These are phyloP conservation scores for Diachrysia chrysitis DNA, from an alignment of 2,888 invertebrate species.

Conservation along the genomic window DNA sequence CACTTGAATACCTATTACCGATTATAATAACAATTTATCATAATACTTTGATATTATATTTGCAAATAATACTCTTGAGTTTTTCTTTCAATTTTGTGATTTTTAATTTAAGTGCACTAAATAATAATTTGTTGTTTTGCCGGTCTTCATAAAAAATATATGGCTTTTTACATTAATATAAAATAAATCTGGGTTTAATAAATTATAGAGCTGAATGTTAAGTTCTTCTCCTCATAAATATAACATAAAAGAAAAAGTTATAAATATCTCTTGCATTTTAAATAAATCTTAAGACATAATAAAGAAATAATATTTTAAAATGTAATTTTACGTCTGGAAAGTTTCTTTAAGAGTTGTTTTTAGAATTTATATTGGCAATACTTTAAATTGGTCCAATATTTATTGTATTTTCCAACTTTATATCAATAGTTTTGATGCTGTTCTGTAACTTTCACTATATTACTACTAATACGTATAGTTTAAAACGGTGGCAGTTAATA, in stretches of 20 bases:
- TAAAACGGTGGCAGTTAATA: background rate
- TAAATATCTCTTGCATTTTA: constrained; percentile 10
- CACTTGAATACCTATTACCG: too few species aligned
- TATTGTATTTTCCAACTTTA: constrained; percentile 34
- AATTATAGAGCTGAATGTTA: constrained; percentile 1
- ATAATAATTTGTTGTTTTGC: background rate
- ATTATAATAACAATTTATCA: too few species aligned
- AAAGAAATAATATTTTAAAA: constrained; percentile 28
- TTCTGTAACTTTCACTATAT: constrained; percentile 24
- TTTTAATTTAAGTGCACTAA: background rate
- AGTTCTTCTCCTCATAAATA: constrained; percentile 21
- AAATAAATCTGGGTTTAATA: background rate
- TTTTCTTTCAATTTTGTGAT: too few species aligned
- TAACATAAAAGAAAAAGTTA: background rate
- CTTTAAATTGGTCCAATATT: constrained; percentile 26
- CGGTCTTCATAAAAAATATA: background rate
- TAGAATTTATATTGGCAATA: constrained; percentile 32
- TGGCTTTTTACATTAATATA: background rate
- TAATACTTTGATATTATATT: background rate
- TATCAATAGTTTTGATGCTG: constrained; percentile 23
- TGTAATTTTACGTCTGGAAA: constrained; percentile 36
- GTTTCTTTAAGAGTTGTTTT: constrained; percentile 34
- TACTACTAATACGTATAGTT: background rate
- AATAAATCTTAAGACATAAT: constrained; percentile 15
- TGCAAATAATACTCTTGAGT: background rate